Evolutionary conservation across 2,797 vertebrate species (phyloP).

Genomic region (Rhabdomys pumilio): DNA sequence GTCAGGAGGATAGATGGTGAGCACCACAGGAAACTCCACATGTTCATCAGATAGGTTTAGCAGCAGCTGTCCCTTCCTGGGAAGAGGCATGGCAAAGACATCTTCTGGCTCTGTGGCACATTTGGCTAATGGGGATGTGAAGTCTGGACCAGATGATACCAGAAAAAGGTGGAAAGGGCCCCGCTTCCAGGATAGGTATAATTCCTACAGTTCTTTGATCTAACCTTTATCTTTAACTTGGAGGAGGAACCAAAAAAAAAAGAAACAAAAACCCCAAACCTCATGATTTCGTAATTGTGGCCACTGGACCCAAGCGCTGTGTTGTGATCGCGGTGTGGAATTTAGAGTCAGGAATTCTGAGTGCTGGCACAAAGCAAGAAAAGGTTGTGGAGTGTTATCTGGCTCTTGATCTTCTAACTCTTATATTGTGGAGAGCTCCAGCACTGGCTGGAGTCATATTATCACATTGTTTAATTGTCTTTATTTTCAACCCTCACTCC

Average conservation of each 20-base stretch:
- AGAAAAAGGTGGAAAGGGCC: neutral
- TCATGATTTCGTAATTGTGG: neutral
- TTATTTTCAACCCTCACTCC: no score
- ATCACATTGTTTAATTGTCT: no score
- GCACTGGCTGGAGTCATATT: no score
- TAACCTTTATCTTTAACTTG: conserved; percentile 13
- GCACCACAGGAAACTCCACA: no score
- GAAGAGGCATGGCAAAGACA: neutral
- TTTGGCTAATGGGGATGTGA: neutral
- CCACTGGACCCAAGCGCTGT: neutral
- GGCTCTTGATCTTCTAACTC: conserved; percentile 41
- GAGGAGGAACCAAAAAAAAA: neutral
- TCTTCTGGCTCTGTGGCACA: neutral
- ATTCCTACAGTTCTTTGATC: neutral
- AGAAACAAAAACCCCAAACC: neutral
- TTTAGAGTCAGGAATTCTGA: neutral
- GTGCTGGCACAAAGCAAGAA: conserved; percentile 25
- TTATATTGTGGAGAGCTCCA: neutral
- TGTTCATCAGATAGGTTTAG: neutral
- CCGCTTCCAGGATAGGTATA: neutral
- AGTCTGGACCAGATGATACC: neutral
- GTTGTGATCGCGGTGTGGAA: neutral
- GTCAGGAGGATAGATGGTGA: neutral
- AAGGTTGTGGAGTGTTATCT: neutral
- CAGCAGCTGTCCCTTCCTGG: neutral